These are phyloP conservation scores for Harlomillsia oculata DNA, from an alignment of 1,140 invertebrate species.

Conservation along the genomic window DNA sequence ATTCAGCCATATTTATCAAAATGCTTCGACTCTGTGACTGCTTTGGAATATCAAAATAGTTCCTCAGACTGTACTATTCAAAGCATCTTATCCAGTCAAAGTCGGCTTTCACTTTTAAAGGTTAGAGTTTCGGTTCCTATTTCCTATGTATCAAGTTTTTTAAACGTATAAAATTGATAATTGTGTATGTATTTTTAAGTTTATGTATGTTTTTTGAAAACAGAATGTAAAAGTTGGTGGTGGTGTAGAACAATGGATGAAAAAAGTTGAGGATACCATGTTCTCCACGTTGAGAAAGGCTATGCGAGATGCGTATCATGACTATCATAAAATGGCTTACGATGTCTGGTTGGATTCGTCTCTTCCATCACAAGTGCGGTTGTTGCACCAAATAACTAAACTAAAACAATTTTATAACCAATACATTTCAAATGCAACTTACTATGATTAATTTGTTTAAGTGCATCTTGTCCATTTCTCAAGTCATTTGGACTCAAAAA, in stretches of 20 bases:
- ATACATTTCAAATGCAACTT: not conserved
- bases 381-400: not conserved
- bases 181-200: too few relatives aligned
- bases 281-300: constrained; percentile 58
- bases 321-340: constrained; percentile 48
- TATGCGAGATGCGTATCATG: constrained; percentile 61
- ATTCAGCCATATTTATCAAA: constrained; percentile 80
- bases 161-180: too few relatives aligned
- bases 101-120: too few relatives aligned
- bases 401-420: not conserved
- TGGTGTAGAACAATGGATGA: constrained; percentile 79
- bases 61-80: too few relatives aligned
- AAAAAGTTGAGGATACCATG: constrained; percentile 78
- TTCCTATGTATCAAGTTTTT: too few relatives aligned
- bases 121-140: too few relatives aligned
- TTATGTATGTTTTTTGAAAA: too few relatives aligned
- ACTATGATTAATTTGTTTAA: constrained; percentile 31
- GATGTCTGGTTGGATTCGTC: constrained; percentile 53
- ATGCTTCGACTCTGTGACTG: constrained; percentile 75
- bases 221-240: constrained; percentile 73
- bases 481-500: constrained; percentile 72
- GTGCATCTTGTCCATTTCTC: constrained; percentile 67
- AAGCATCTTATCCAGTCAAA: too few relatives aligned
- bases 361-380: constrained; percentile 54
- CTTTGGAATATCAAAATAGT: too few relatives aligned